Evolutionary conservation across 23 tunicate species (phyloP).

Genomic region (Halocynthia roretzi): DNA sequence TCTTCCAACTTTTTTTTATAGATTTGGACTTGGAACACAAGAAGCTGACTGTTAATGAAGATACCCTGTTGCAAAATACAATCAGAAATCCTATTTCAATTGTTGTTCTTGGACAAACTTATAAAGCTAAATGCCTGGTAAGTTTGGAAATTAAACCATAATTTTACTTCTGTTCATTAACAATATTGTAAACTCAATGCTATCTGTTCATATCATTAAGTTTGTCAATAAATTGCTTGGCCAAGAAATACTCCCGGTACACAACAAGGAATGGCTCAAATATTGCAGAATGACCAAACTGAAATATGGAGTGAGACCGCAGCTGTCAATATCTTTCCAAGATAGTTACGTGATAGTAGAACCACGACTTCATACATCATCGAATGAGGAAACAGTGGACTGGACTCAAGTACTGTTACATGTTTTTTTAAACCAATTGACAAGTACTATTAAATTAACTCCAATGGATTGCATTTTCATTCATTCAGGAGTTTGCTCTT

Average conservation of each 20-base stretch:
- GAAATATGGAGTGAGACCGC: slow-evolving; percentile 24
- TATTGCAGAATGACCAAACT: slow-evolving; percentile 9
- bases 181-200: neutral
- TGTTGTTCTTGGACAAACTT: slow-evolving; percentile 29
- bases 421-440: neutral
- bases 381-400: slow-evolving; percentile 4
- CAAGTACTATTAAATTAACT: neutral
- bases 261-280: slow-evolving; percentile 7
- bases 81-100: slow-evolving; percentile 22
- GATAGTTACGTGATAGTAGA: slow-evolving; percentile 14
- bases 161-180: no score
- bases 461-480: neutral
- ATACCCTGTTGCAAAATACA: slow-evolving; percentile 8
- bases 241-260: slow-evolving; percentile 11
- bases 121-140: slow-evolving; percentile 35
- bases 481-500: neutral
- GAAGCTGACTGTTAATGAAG: slow-evolving; percentile 1
- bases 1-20: neutral
- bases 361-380: slow-evolving; percentile 4
- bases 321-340: slow-evolving; percentile 18
- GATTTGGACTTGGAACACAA: slow-evolving; percentile 8
- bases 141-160: neutral
- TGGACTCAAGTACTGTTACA: slow-evolving; percentile 5
- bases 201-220: neutral
- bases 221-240: slow-evolving; percentile 30